Base-by-base conservation (phyloP, 2,797 vertebrate genomes). In the Ispidina lecontei region DNA sequence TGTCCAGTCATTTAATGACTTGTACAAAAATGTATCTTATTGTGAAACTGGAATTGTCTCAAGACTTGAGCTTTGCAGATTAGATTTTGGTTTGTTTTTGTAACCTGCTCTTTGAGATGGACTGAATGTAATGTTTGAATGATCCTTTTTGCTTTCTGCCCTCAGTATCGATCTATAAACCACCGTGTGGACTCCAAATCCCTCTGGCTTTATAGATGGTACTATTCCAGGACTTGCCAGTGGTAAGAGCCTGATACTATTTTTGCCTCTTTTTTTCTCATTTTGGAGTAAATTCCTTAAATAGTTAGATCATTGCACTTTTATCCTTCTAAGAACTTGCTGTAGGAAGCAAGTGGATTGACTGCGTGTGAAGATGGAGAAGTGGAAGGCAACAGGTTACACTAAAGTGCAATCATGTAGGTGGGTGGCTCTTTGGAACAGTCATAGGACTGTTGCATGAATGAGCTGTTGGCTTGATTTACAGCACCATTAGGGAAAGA, bases 161-260 rank as follows among this genome's bases (percentile, higher is more conserved):
- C 49, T 41, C 87, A 99, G 99, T 99, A 99, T 95, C 98, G 99
- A 28, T 99, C 99, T 83, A 99, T 99, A 92, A 98, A 99, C 96
- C 99, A 99, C 95, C 98, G 98, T 6, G 97, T 99, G 93, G 99
- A 99, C 33, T 88, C 97, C 39, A 70, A 81, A 29, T 99, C 99
- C 1, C 93, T 99, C 49, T 94, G 95, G 89, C 97, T 99, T 39
- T 99, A 99, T 96, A 98, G 98, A 43, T 98, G 98, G 97, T 99
- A 99, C 94, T 99, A 99, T 91, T 99, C 99, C 4, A 97, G 91
- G 64, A 56, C 97, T 67, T 98, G 98, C 72, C 99, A 99, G 58
- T 98, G 99, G 99, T 99, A 96, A 98, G 98, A 33, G 31, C 10
- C 20, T 41, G 5, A 4, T 33, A 1, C 25, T 19, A 29, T 49